These are phyloP conservation scores for Picathartes gymnocephalus DNA, from an alignment of 2,113 vertebrate species.

Conservation along the genomic window DNA sequence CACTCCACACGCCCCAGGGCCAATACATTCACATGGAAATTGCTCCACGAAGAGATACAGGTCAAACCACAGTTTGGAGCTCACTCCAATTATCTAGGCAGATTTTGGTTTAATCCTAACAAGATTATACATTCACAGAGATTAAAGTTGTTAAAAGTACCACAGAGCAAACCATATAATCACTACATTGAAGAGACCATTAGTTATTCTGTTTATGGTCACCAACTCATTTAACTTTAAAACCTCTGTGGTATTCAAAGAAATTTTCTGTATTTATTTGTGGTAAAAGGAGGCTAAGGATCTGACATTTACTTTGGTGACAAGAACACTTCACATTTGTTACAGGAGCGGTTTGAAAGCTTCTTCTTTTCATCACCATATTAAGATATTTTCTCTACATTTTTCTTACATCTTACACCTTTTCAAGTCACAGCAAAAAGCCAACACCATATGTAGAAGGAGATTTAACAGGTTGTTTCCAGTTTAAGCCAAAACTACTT, in stretches of 20 bases:
- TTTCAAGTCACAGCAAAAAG: neutral
- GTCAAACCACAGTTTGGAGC: neutral
- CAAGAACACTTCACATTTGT: neutral
- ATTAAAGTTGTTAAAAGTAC: constrained; percentile 26
- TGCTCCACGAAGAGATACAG: neutral
- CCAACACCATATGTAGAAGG: neutral
- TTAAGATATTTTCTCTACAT: neutral
- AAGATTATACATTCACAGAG: constrained; percentile 33
- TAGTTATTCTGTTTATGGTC: neutral
- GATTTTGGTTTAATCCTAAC: constrained; percentile 26
- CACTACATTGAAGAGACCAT: neutral
- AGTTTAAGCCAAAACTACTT: neutral
- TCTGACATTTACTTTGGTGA: neutral
- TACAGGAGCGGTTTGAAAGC: neutral
- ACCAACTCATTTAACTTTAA: neutral
- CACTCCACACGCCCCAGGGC: neutral
- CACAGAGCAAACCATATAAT: constrained; percentile 37
- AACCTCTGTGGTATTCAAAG: neutral
- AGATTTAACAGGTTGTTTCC: neutral
- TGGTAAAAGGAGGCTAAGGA: neutral
- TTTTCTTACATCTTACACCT: neutral
- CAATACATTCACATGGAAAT: neutral
- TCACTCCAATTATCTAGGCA: constrained; percentile 35
- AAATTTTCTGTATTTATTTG: neutral
- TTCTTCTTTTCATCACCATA: neutral